A percentile compares a stretch with the other conserved stretches of the same genome.
Conservation (phyloP, 2,113 vertebrate species). For the Hippocampus mohnikei region DNA sequence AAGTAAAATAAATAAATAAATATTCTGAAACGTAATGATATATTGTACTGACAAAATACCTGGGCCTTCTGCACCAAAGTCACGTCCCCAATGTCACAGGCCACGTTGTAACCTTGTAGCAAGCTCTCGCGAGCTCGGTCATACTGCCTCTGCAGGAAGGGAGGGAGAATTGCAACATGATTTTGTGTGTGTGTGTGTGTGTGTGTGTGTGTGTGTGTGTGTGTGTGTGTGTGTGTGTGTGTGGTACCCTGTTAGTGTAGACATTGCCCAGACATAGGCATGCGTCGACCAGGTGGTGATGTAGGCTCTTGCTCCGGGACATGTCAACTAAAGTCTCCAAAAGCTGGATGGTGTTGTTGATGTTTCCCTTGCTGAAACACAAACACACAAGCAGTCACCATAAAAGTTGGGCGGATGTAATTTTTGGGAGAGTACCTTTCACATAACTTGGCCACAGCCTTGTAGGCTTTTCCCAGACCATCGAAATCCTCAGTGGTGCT, state of each 20-base stretch:
- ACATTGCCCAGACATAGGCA: slow-evolving; percentile 51
- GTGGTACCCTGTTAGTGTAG: slow-evolving; percentile 46
- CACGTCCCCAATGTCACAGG: slow-evolving; percentile 46
- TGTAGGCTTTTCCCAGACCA: slow-evolving; percentile 45
- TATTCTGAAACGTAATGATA: no score
- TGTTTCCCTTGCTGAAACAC: slow-evolving; percentile 55
- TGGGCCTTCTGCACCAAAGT: slow-evolving; percentile 69
- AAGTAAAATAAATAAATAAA: no score
- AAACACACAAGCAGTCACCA: slow-evolving; percentile 3
- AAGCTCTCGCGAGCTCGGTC: slow-evolving; percentile 53
- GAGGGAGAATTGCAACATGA: neutral
- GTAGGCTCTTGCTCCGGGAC: slow-evolving; percentile 25
- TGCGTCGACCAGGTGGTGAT: slow-evolving; percentile 37
- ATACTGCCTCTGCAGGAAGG: slow-evolving; percentile 18
- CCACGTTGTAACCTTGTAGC: slow-evolving; percentile 68
- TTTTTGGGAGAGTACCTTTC: slow-evolving; percentile 44
- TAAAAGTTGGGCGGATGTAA: neutral
- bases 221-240: neutral
- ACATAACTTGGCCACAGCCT: slow-evolving; percentile 50
- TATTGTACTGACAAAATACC: slow-evolving; percentile 26
- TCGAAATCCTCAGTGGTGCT: slow-evolving; percentile 35
- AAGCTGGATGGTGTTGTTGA: slow-evolving; percentile 29
- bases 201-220: no score
- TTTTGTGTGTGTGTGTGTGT: no score
- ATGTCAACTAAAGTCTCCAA: slow-evolving; percentile 54